These are phyloP conservation scores for Digitonthophagus gazella DNA, from an alignment of 2,888 invertebrate genomes.

Conservation along the genomic window DNA sequence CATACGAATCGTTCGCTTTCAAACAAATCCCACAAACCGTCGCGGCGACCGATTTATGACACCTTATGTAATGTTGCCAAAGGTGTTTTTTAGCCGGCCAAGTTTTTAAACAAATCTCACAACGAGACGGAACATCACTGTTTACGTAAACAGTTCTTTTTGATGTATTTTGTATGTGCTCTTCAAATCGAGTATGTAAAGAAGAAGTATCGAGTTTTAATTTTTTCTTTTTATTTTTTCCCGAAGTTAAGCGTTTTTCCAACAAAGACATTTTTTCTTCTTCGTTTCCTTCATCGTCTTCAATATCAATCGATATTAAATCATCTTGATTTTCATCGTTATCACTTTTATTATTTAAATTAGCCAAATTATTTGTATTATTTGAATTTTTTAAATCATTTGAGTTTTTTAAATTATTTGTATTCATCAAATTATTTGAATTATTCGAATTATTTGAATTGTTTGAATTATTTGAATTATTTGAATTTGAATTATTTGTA, in stretches of 20 bases:
- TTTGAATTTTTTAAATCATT: no score
- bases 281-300: slow-evolving; percentile 18
- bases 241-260: slow-evolving; percentile 45
- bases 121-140: slow-evolving; percentile 50
- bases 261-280: slow-evolving; percentile 42
- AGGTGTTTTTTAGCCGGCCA: slow-evolving; percentile 62
- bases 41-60: slow-evolving; percentile 58
- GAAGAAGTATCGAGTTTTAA: slow-evolving; percentile 12
- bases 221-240: slow-evolving; percentile 21
- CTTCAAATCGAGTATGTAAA: no score
- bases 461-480: no score
- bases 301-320: no score
- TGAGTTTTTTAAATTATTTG: no score
- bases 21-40: slow-evolving; percentile 61
- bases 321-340: no score
- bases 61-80: slow-evolving; percentile 60
- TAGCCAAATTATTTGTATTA: no score
- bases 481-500: no score
- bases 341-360: no score
- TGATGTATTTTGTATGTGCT: slow-evolving; percentile 38
- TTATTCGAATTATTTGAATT: no score
- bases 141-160: slow-evolving; percentile 58
- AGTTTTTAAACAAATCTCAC: slow-evolving; percentile 60
- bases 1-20: slow-evolving; percentile 55
- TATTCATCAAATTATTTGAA: no score